Base-by-base conservation (phyloP, 2,888 invertebrate genomes). In the Sycophila texana region DNA sequence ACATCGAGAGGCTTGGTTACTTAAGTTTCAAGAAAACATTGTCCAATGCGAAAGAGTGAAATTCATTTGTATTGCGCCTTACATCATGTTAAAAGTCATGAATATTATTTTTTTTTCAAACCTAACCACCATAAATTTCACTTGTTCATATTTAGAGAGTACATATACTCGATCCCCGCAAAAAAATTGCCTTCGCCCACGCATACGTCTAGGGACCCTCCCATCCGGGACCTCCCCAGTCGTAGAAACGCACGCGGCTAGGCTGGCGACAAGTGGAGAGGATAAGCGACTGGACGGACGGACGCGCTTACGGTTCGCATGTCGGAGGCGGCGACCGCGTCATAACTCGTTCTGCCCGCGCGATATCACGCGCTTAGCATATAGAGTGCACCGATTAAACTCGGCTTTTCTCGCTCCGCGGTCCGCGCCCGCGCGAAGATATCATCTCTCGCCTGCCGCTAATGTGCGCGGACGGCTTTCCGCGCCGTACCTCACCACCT, bases 311-410 rank as follows among this genome's bases (percentile, higher is more conserved):
- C 79, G 51, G 57, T 47, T 89, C 85, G 89, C 89, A 89, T 88
- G 88, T 88, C 87, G 89, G 84, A 90, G 89, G 89, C 89, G 89
- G 89, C 86, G 84, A 89, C 89, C 85, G 85, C 85, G 87, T 87
- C 87, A 88, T 90, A 90, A 90, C 88, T 90, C 86, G 87, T 81
- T 75, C 81, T 82, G 83, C 82, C 80, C 82, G 74, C 87, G 89
- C 87, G 89, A 89, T 89, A 90, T 88, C 88, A 86, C 85, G 85
- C 84, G 86, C 86, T 89, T 89, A 89, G 89, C 89, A 90, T 90
- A 89, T 89, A 89, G 88, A 89, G 89, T 90, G 87, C 88, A 86
- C 87, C 86, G 86, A 89, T 89, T 89, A 89, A 86, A 84, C 83
- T 80, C 10, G 83, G 83, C 83, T 82, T 84, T 80, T 77, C 49